Base-by-base conservation (phyloP, 2,113 vertebrate species). In the Thymallus thymallus region DNA sequence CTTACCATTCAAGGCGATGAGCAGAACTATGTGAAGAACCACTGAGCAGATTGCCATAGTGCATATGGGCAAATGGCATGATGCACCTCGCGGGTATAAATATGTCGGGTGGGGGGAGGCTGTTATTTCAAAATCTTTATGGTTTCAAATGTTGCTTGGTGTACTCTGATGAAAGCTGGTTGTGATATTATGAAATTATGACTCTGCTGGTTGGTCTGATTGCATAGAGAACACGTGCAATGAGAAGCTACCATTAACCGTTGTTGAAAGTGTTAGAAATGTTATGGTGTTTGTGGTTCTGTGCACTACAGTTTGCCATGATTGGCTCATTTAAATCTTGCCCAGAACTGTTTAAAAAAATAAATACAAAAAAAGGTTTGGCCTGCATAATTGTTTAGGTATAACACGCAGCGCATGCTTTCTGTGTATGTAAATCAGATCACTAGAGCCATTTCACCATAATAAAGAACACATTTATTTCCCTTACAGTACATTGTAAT, bases 1-100 rank as follows among this genome's bases (percentile, higher is more conserved):
- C 86, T 86, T 76, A 91, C 87, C 86, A 16, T 41, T 58, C 24
- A 85, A 23, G 48, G 71, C 32, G 22, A 76, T 73, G 26, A 90
- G 77, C 68, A 90, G 58, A 1, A 86, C 68, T 3, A 77, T 0
- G 0, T 12, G 9, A 45, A 68, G 18, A 48, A 26, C 1, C 4
- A 30, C 55, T 4, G 76, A 56, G 46, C 6, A 55, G 41, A 63
- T 6, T 4, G 51, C 69, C 90, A 89, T 90, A 71, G 56, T 80
- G 68, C 23, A 12, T 68, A 79, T 76, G n/a, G 4, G 72, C 6
- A 45, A 65, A 75, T 61, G 51, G 0, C 24, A 58, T 7, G n/a
- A 72, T 64, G 22, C 10, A 16, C 30, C 32, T 62, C 26, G 12
- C 5, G 18, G 16, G 51, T 24, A 62, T 82, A 10, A 58, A 0